Conservation (phyloP, 1,140 invertebrate species). For the Carcinoscorpius rotundicauda region DNA sequence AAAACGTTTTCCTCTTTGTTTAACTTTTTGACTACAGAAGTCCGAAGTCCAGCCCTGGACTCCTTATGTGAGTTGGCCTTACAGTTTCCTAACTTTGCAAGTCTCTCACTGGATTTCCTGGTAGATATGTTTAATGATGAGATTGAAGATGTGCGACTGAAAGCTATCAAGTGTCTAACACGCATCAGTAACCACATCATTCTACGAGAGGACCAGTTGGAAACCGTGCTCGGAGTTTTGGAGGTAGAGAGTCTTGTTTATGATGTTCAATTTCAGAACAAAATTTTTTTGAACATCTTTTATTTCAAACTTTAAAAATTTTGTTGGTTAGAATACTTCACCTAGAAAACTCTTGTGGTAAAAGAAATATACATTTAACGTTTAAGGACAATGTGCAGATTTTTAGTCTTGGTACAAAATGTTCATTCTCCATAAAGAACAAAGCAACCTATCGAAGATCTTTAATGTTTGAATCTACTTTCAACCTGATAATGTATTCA, state of each 20-base stretch:
- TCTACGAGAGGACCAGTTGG: constrained; percentile 86
- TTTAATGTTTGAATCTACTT: too few species aligned
- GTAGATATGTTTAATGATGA: constrained; percentile 99
- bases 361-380: too few species aligned
- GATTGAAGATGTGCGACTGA: constrained; percentile 89
- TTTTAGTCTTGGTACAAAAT: too few species aligned
- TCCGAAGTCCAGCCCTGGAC: constrained; percentile 85
- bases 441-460: too few species aligned
- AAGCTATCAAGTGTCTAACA: constrained; percentile 83
- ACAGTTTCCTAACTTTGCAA: constrained; percentile 71
- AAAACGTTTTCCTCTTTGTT: neutral
- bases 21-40: constrained; percentile 46
- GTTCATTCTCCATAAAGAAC: too few species aligned
- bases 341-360: too few species aligned
- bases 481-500: too few species aligned
- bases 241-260: constrained; percentile 43
- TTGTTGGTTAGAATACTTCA: too few species aligned
- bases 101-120: constrained; percentile 79
- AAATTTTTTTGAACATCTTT: too few species aligned
- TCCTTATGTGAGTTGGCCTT: constrained; percentile 81
- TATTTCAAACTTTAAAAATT: too few species aligned
- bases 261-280: neutral
- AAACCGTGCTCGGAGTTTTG: constrained; percentile 83
- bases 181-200: constrained; percentile 77
- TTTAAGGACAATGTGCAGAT: too few species aligned